phyloP scores from a whole-genome alignment of 1,140 invertebrate species.

The Acromyrmex echinatior region DNA sequence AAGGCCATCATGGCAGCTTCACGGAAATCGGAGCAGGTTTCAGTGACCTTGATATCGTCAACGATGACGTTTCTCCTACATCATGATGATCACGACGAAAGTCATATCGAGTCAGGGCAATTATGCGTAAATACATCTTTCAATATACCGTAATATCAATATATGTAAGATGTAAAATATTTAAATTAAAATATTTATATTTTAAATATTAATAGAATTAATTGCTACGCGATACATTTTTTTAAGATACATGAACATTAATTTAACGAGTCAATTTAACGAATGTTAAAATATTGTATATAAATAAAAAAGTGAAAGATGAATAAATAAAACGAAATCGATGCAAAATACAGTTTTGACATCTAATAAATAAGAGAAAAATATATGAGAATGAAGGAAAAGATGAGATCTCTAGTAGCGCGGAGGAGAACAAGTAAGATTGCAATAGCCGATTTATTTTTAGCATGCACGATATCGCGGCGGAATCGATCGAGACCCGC shows the following conservation, averaged over 20 bases:
- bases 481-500: slow-evolving; percentile 39
- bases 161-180: neutral
- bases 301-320: too few species aligned
- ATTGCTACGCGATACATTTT: neutral
- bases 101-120: slow-evolving; percentile 42
- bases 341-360: neutral
- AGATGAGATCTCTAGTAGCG: slow-evolving; percentile 2
- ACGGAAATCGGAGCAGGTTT: slow-evolving; percentile 77
- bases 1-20: slow-evolving; percentile 68
- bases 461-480: slow-evolving; percentile 13
- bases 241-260: neutral
- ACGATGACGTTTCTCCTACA: slow-evolving; percentile 59
- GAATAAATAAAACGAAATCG: neutral
- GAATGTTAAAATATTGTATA: neutral
- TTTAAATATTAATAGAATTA: slow-evolving; percentile 9
- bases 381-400: neutral
- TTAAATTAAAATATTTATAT: too few species aligned
- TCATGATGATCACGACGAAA: slow-evolving; percentile 58
- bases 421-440: neutral
- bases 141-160: slow-evolving; percentile 10
- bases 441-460: slow-evolving; percentile 48
- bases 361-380: neutral
- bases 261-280: neutral
- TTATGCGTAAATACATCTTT: slow-evolving; percentile 31
- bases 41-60: slow-evolving; percentile 66